phyloP scores from a whole-genome alignment of 2,113 vertebrate genomes.

The Epinephelus cyanopodus region DNA sequence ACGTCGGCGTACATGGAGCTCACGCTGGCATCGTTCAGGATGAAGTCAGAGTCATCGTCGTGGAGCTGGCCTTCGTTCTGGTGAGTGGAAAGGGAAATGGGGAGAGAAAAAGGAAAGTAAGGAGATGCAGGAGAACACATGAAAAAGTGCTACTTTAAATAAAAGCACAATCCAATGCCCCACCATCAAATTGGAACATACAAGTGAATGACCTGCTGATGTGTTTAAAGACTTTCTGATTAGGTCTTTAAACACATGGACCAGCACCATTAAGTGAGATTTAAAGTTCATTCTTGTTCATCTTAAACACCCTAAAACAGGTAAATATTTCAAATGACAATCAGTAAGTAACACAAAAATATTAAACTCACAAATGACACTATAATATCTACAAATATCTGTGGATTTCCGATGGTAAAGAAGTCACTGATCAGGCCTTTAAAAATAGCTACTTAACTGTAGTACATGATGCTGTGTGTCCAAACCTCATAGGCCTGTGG shows the following conservation, averaged over 20 bases:
- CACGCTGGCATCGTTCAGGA: conserved; percentile 91
- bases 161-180: neutral
- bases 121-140: neutral
- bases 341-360: neutral
- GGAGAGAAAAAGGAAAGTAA: neutral
- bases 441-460: neutral
- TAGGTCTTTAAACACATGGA: neutral
- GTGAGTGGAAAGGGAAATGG: neutral
- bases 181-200: neutral
- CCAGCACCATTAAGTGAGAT: neutral
- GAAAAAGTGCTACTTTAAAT: neutral
- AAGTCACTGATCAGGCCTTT: neutral
- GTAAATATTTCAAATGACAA: neutral
- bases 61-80: conserved; percentile 93
- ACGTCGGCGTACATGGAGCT: conserved; percentile 93
- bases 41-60: conserved; percentile 93
- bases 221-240: neutral
- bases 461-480: neutral
- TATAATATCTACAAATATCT: neutral
- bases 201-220: neutral
- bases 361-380: neutral
- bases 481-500: conserved; percentile 93
- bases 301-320: neutral
- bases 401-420: neutral
- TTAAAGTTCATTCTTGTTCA: neutral